phyloP scores from a whole-genome alignment of 2,113 vertebrate genomes.

The Dunckerocampus dactyliophorus region DNA sequence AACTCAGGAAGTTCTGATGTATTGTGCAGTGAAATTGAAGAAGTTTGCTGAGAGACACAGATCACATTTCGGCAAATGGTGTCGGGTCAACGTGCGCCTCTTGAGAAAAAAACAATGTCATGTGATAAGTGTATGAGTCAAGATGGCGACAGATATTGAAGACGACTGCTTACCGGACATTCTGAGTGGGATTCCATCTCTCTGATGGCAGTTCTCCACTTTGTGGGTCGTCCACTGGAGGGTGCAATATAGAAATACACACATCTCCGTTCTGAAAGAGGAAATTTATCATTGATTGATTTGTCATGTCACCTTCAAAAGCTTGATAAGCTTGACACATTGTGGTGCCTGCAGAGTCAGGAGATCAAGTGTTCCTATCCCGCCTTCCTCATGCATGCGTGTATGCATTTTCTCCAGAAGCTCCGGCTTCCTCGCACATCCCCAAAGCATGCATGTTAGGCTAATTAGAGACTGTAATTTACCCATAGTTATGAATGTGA shows the following conservation, averaged over 20 bases:
- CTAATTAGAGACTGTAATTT: too few relatives aligned
- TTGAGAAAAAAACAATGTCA: constrained; percentile 28
- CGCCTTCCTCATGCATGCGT: too few relatives aligned
- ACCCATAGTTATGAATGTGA: too few relatives aligned
- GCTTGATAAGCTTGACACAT: too few relatives aligned
- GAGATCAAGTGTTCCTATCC: too few relatives aligned
- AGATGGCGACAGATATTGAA: constrained; percentile 7
- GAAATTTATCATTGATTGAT: not conserved
- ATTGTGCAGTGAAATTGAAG: not conserved
- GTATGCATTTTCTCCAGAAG: too few relatives aligned
- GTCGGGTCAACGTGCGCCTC: constrained; percentile 3
- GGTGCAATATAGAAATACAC: constrained; percentile 97
- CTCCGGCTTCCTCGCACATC: too few relatives aligned
- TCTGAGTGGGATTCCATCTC: constrained; percentile 98
- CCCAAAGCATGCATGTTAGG: too few relatives aligned
- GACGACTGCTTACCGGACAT: constrained; percentile 82
- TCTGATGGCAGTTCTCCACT: constrained; percentile 96
- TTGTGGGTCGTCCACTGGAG: constrained; percentile 93
- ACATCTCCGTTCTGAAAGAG: constrained; percentile 87
- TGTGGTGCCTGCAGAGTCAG: too few relatives aligned
- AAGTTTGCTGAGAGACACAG: not conserved
- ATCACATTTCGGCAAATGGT: constrained; percentile 7
- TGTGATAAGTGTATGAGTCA: constrained; percentile 12
- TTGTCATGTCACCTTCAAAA: not conserved
- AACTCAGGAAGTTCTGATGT: not conserved